Percentiles rank a stretch among this genome's conserved stretches.
phyloP scores from a whole-genome alignment of 2,113 vertebrate genomes.

The Seriola quinqueradiata region DNA sequence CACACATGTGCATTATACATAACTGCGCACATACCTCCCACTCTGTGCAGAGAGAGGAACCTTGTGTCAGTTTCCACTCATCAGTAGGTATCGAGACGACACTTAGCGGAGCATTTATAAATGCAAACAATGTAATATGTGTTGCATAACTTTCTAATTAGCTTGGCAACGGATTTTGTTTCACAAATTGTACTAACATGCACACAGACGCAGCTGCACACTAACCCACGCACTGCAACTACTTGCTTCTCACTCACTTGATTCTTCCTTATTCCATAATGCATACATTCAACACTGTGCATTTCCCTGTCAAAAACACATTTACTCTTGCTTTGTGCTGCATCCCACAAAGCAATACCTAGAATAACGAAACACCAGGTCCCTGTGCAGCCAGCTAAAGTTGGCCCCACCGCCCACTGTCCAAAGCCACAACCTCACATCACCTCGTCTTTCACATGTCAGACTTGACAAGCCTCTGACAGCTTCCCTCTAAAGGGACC shows the following conservation, averaged over 20 bases:
- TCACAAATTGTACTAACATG: conserved; percentile 27
- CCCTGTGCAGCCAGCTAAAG: neutral
- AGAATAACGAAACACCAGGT: neutral
- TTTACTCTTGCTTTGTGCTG: neutral
- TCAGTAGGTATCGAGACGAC: conserved; percentile 38
- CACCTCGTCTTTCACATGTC: conserved; percentile 24
- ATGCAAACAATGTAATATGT: conserved; percentile 43
- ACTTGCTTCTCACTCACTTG: neutral
- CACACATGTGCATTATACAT: conserved; percentile 4
- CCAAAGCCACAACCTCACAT: conserved; percentile 2
- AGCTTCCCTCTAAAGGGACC: conserved; percentile 31
- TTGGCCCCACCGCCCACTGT: neutral
- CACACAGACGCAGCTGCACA: conserved; percentile 13
- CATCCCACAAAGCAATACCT: neutral
- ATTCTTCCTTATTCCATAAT: neutral
- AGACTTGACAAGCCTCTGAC: conserved; percentile 37
- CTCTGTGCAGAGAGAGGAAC: conserved; percentile 33
- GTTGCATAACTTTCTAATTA: conserved; percentile 44
- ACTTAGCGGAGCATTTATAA: conserved; percentile 14
- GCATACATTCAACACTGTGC: neutral
- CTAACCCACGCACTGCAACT: conserved; percentile 8
- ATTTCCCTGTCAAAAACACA: neutral
- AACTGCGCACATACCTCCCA: conserved; percentile 32
- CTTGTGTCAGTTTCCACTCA: conserved; percentile 47
- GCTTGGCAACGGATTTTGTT: conserved; percentile 31